Conservation (phyloP, 1,140 invertebrate genomes). For the Lepidurus packardi region DNA sequence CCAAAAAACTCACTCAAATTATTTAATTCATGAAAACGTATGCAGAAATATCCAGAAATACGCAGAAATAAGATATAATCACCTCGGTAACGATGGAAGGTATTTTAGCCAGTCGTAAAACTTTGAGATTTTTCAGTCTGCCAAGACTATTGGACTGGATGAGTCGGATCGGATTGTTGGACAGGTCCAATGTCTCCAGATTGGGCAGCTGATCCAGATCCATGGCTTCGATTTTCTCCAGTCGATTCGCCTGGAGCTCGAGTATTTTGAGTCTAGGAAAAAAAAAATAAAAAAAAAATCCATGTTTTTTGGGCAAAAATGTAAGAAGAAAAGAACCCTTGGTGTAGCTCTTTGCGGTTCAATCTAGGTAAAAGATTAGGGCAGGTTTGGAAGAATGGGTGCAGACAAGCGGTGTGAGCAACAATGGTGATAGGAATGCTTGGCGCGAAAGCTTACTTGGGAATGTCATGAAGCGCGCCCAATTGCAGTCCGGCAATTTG, state of each 20-base stretch:
- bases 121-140: constrained; percentile 57
- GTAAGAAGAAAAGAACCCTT: neutral
- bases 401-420: neutral
- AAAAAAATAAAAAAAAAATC: constrained; percentile 17
- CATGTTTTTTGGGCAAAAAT: neutral
- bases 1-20: too few relatives aligned
- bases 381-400: constrained; percentile 30
- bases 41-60: too few relatives aligned
- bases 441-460: constrained; percentile 1
- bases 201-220: constrained; percentile 44
- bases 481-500: constrained; percentile 58
- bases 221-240: constrained; percentile 43
- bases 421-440: constrained; percentile 18
- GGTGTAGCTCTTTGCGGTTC: neutral
- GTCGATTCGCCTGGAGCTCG: constrained; percentile 47
- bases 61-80: constrained; percentile 35
- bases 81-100: constrained; percentile 46
- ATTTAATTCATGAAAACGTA: too few relatives aligned
- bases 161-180: constrained; percentile 64
- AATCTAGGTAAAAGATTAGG: constrained; percentile 1
- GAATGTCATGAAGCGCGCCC: constrained; percentile 59
- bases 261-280: constrained; percentile 51
- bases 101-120: constrained; percentile 59
- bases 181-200: constrained; percentile 61
- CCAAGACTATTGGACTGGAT: constrained; percentile 60